Conservation (phyloP, 2,888 invertebrate species). For the Polietes domitor region DNA sequence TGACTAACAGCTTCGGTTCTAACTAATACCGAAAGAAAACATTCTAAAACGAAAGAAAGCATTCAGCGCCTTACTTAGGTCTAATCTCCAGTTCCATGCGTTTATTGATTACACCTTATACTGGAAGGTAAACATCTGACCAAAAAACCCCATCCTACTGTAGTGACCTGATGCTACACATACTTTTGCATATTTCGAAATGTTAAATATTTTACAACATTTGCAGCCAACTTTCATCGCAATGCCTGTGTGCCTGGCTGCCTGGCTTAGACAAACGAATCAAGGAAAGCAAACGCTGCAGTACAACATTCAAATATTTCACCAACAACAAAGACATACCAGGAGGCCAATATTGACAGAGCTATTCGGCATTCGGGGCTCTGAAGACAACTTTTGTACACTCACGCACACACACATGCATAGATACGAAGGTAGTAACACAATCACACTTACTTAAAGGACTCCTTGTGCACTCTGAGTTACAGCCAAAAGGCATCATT, state of each 20-base stretch:
- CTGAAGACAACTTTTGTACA: slow-evolving; percentile 33
- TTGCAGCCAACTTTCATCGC: slow-evolving; percentile 13
- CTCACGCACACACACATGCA: slow-evolving; percentile 15
- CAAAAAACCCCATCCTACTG: too few species aligned
- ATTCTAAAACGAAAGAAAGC: too few species aligned
- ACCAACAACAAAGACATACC: slow-evolving; percentile 63
- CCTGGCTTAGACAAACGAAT: slow-evolving; percentile 68
- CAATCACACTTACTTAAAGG: neutral
- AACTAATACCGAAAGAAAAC: too few species aligned
- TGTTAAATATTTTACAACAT: slow-evolving; percentile 51
- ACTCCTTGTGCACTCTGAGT: too few species aligned
- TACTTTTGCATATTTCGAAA: slow-evolving; percentile 26
- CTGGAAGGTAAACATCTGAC: too few species aligned
- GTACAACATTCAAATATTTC: slow-evolving; percentile 73
- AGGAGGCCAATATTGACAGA: slow-evolving; percentile 76
- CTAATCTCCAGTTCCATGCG: too few species aligned
- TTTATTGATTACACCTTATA: too few species aligned
- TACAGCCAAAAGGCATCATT: neutral
- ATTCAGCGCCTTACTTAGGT: too few species aligned
- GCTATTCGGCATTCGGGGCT: slow-evolving; percentile 62
- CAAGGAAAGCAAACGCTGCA: slow-evolving; percentile 50
- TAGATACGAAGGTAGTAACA: neutral
- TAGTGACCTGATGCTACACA: too few species aligned
- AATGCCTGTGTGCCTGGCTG: slow-evolving; percentile 38
- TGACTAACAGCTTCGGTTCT: too few species aligned